A percentile compares a stretch with the other conserved stretches of the same genome.
phyloP scores from a whole-genome alignment of 2,888 invertebrate genomes.

The Chalcis sispes region DNA sequence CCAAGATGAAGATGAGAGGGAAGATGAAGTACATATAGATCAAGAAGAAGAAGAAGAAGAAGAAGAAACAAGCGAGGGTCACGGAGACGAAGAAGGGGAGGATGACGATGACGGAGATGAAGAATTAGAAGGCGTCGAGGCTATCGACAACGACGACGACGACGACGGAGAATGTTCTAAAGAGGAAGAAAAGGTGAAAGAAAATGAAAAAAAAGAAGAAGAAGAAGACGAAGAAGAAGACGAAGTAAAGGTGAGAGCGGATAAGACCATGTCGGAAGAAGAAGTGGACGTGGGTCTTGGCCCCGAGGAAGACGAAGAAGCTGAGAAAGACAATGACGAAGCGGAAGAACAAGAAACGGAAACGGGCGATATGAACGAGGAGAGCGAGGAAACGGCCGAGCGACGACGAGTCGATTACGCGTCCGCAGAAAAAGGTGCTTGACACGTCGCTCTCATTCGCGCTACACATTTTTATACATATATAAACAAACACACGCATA shows the following conservation, averaged over 20 bases:
- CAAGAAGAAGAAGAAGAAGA: slow-evolving; percentile 75
- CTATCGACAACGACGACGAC: slow-evolving; percentile 75
- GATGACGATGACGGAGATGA: slow-evolving; percentile 63
- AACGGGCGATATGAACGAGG: not conserved
- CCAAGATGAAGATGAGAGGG: slow-evolving; percentile 61
- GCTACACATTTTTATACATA: no score
- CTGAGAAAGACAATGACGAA: not conserved
- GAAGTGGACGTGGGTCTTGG: slow-evolving; percentile 14
- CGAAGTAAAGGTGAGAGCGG: not conserved
- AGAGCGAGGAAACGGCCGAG: slow-evolving; percentile 13
- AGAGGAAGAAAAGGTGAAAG: slow-evolving; percentile 66
- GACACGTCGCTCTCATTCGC: no score
- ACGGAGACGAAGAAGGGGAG: slow-evolving; percentile 72
- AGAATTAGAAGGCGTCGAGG: slow-evolving; percentile 72
- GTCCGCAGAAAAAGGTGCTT: slow-evolving; percentile 43
- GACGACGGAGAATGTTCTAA: slow-evolving; percentile 66
- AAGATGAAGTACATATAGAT: slow-evolving; percentile 72
- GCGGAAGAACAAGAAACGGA: not conserved
- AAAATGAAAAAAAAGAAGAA: slow-evolving; percentile 58
- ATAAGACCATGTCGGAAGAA: slow-evolving; percentile 31
- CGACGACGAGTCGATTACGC: slow-evolving; percentile 14
- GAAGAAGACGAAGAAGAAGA: not conserved
- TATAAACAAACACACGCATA: not conserved
- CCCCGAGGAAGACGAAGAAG: not conserved
- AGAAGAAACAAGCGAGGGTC: slow-evolving; percentile 69